Evolutionary conservation across 1,140 invertebrate species (phyloP).

Genomic region (Drosophila willistoni): DNA sequence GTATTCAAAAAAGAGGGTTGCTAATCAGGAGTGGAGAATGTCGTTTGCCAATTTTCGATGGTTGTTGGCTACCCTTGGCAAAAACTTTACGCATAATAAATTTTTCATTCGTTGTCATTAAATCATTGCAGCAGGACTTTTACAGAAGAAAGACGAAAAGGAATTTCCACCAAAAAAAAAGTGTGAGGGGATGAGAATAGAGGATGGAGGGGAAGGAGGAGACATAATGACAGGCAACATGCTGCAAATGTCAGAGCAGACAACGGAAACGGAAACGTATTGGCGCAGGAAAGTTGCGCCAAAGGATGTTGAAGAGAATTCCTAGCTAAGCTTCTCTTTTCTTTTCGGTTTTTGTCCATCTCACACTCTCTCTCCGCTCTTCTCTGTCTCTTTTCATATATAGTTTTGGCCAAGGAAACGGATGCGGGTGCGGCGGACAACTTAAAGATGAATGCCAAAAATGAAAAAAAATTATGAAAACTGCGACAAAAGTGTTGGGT

Average conservation of each 20-base stretch:
- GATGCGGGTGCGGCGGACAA: conserved; percentile 70
- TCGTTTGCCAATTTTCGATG: conserved; percentile 62
- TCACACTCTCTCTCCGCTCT: background rate
- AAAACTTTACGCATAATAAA: conserved; percentile 74
- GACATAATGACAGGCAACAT: conserved; percentile 76
- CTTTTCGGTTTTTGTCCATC: background rate
- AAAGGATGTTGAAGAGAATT: conserved; percentile 50
- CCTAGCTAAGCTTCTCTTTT: background rate
- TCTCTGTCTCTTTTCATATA: background rate
- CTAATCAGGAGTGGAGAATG: conserved; percentile 55
- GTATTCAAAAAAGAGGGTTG: conserved; percentile 37
- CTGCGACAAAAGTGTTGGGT: conserved; percentile 62
- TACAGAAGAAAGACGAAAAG: conserved; percentile 23
- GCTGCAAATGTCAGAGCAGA: conserved; percentile 77
- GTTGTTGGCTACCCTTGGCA: conserved; percentile 47
- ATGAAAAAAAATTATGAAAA: conserved; percentile 25
- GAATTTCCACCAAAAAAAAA: background rate
- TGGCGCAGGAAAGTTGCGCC: conserved; percentile 72
- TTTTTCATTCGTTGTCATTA: conserved; percentile 75
- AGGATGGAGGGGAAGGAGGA: conserved; percentile 26
- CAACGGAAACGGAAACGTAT: conserved; percentile 79
- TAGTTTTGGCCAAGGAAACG: conserved; percentile 50
- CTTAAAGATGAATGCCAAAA: conserved; percentile 64
- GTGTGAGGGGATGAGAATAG: conserved; percentile 6
- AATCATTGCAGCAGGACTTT: conserved; percentile 52